Conservation (phyloP, 2,888 invertebrate species). For the Tetranychus truncatus region DNA sequence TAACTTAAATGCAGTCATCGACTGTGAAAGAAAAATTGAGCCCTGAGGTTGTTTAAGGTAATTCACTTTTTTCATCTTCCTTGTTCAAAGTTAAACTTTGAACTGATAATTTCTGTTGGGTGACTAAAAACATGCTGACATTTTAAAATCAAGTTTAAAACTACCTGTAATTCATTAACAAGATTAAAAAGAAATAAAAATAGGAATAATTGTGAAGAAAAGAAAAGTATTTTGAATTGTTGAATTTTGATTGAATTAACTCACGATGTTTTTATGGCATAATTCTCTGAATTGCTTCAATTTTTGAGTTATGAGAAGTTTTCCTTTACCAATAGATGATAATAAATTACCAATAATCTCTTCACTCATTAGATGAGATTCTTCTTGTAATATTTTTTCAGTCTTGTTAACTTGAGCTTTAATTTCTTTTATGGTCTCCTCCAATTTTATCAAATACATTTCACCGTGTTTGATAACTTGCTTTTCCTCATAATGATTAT, state of each 20-base stretch:
- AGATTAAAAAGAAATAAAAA: no score
- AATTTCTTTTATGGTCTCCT: constrained; percentile 21
- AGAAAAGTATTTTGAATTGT: no score
- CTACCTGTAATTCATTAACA: no score
- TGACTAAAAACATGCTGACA: no score
- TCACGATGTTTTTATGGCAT: constrained; percentile 46
- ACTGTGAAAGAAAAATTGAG: no score
- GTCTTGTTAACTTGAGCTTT: constrained; percentile 16
- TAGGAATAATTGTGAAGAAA: no score
- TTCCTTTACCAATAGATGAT: constrained; percentile 75
- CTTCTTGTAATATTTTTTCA: constrained; percentile 13
- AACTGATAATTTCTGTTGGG: no score
- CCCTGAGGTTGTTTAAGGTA: no score
- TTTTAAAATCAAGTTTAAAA: no score
- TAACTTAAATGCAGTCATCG: neutral
- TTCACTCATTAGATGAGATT: constrained; percentile 40
- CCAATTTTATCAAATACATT: constrained; percentile 46
- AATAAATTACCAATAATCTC: constrained; percentile 64
- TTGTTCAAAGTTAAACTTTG: no score
- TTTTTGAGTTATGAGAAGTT: constrained; percentile 69
- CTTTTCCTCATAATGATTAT: neutral
- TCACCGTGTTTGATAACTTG: constrained; percentile 47
- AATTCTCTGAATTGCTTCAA: constrained; percentile 84
- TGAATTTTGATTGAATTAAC: constrained; percentile 27
- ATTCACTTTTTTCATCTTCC: no score